These are phyloP conservation scores for Macrotus californicus DNA, from an alignment of 2,113 vertebrate genomes.

Conservation along the genomic window DNA sequence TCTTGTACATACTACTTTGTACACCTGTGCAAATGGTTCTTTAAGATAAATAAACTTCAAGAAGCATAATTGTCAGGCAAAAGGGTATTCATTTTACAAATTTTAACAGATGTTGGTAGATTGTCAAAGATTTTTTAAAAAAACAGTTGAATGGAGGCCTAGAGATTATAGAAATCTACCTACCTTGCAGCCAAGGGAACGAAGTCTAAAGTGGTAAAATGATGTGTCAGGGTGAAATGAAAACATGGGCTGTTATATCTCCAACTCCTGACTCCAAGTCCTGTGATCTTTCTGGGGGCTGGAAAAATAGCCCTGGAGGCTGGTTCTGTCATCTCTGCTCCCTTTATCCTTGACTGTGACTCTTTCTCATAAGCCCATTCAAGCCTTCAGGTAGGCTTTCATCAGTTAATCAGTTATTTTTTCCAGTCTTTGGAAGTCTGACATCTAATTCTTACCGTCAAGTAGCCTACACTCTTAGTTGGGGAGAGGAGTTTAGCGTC, in stretches of 20 bases:
- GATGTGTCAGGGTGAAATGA: not conserved
- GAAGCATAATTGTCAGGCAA: not conserved
- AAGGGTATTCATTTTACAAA: not conserved
- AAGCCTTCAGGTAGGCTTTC: not conserved
- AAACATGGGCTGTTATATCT: not conserved
- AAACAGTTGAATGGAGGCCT: not conserved
- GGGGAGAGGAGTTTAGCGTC: not conserved
- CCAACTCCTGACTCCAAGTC: not conserved
- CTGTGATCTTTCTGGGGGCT: not conserved
- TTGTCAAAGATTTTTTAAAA: not conserved
- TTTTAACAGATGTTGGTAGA: not conserved
- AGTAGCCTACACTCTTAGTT: not conserved
- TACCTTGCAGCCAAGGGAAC: not conserved
- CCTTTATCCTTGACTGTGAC: not conserved
- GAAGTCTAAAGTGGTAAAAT: not conserved
- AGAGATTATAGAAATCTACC: not conserved
- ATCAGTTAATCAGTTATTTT: not conserved
- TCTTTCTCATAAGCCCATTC: not conserved
- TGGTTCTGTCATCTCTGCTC: not conserved
- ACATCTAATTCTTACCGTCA: not conserved
- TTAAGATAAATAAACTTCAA: slow-evolving; percentile 20
- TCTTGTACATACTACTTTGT: not conserved
- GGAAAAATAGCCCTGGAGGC: not conserved
- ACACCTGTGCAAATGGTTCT: not conserved
- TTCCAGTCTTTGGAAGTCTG: not conserved